phyloP scores from a whole-genome alignment of 2,888 invertebrate species.

The Amblyjoppa proteus region DNA sequence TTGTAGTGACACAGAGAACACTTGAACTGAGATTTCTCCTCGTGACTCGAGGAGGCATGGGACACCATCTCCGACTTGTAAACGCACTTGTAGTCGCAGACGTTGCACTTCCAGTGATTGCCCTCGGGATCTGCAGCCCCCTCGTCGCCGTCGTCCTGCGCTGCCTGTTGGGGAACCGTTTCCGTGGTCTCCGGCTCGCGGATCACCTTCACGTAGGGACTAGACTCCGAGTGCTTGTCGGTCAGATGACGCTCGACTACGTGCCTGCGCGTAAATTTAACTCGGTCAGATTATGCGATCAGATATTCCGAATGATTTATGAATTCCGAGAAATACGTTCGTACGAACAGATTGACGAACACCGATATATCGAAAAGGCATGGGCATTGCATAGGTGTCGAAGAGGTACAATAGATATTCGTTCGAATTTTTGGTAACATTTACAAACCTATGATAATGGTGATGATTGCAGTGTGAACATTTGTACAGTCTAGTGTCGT shows the following conservation, averaged over 20 bases:
- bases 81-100: slow-evolving; percentile 88
- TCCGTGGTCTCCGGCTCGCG: slow-evolving; percentile 84
- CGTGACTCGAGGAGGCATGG: slow-evolving; percentile 88
- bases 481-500: slow-evolving; percentile 90
- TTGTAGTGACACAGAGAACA: slow-evolving; percentile 90
- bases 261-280: slow-evolving; percentile 79
- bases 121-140: slow-evolving; percentile 83
- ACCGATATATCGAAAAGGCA: slow-evolving; percentile 1
- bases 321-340: not conserved
- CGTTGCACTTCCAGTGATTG: slow-evolving; percentile 90
- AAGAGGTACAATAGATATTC: slow-evolving; percentile 5
- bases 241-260: slow-evolving; percentile 89
- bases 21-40: slow-evolving; percentile 89
- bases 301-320: not conserved
- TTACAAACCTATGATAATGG: slow-evolving; percentile 86
- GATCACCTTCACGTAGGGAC: slow-evolving; percentile 85
- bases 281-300: not conserved
- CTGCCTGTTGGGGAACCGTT: slow-evolving; percentile 71
- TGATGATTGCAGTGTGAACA: slow-evolving; percentile 90
- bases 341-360: not conserved
- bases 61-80: slow-evolving; percentile 87
- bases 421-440: slow-evolving; percentile 24
- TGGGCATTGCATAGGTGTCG: slow-evolving; percentile 59
- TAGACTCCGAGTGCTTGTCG: slow-evolving; percentile 87
- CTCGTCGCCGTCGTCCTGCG: slow-evolving; percentile 78